A percentile compares a stretch with the other conserved stretches of the same genome.
Evolutionary conservation across 2,113 vertebrate species (phyloP).

Genomic region (Callospermophilus lateralis): DNA sequence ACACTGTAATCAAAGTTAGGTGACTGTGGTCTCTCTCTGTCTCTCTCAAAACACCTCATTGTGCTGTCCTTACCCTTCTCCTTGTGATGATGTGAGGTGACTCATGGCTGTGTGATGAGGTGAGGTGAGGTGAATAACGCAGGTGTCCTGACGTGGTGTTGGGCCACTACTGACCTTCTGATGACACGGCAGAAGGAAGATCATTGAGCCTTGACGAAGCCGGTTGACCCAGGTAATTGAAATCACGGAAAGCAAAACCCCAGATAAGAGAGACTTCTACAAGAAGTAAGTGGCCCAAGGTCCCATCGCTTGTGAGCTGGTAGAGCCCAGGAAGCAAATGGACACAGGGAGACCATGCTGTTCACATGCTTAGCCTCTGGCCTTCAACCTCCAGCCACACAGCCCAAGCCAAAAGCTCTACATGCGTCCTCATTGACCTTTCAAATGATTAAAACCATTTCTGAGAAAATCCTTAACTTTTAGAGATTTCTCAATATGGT

Average conservation of each 20-base stretch:
- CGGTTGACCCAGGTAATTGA: background rate
- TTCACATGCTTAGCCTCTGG: rapidly evolving
- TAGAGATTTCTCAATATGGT: background rate
- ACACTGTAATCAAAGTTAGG: background rate
- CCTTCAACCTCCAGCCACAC: no score
- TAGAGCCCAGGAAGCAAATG: rapidly evolving
- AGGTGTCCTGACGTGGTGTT: background rate
- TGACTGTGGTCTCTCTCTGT: background rate
- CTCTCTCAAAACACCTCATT: background rate
- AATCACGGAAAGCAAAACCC: background rate
- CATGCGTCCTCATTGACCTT: background rate
- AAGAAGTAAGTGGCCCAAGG: background rate
- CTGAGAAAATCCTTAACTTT: background rate
- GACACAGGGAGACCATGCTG: rapidly evolving
- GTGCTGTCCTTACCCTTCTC: background rate
- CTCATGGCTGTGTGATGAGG: background rate
- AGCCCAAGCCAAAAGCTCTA: no score
- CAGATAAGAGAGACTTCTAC: background rate
- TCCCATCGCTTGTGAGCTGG: background rate
- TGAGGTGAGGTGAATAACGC: background rate
- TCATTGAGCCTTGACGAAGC: background rate
- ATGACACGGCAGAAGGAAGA: background rate
- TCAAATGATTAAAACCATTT: background rate
- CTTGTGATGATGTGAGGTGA: background rate
- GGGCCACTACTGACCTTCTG: background rate